Evolutionary conservation across 1,140 invertebrate species (phyloP).

Genomic region (Stegodyphus mimosarum): DNA sequence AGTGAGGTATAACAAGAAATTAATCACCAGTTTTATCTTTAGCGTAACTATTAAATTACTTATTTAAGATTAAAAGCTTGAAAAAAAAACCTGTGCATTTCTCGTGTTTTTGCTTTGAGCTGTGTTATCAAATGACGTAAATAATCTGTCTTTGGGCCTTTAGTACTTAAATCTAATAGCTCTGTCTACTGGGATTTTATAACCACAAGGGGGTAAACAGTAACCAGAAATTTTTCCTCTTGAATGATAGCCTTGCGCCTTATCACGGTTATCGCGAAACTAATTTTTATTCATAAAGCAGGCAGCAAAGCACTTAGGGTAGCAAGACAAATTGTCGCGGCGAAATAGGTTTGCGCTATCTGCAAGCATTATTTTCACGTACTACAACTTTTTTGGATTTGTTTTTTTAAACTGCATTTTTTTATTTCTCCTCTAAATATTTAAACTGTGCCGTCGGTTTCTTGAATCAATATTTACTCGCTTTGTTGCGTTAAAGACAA

Average conservation of each 20-base stretch:
- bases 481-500: constrained; percentile 60
- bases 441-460: constrained; percentile 57
- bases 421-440: constrained; percentile 57
- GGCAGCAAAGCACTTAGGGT: constrained; percentile 3
- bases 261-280: constrained; percentile 24
- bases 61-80: too few species aligned
- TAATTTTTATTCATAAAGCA: constrained; percentile 57
- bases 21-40: too few species aligned
- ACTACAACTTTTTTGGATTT: constrained; percentile 6
- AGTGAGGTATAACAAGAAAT: too few species aligned
- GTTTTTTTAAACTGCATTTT: constrained; percentile 47
- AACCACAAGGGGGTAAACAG: constrained; percentile 35
- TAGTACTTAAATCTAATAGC: constrained; percentile 28
- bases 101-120: too few species aligned
- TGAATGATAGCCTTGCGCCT: constrained; percentile 40
- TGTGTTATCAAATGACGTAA: background rate
- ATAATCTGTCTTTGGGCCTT: background rate
- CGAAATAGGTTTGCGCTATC: constrained; percentile 39
- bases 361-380: constrained; percentile 51
- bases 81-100: too few species aligned
- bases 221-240: constrained; percentile 7
- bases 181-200: constrained; percentile 1
- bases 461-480: constrained; percentile 60
- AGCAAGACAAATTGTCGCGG: constrained; percentile 49
- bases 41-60: too few species aligned